Evolutionary conservation across 2,797 vertebrate genomes (phyloP), one percentile per base, ranked within the genome.

Genomic region (Falco concolor): DNA sequence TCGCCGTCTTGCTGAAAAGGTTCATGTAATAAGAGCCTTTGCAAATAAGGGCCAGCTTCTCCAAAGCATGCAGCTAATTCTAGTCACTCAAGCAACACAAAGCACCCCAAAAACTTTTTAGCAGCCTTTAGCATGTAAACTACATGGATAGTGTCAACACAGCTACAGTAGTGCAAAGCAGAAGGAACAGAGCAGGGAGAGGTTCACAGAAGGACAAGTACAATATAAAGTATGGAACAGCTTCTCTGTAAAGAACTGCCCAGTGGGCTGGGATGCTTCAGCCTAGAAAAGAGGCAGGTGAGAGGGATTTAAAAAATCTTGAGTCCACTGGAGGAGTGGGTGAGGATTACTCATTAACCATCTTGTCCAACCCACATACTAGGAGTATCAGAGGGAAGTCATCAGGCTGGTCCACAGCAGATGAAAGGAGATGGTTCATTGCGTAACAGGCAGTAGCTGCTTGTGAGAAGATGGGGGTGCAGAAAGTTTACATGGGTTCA

Each of bases 191-290:
- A 65, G 42, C 44, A 82, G 54, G 56, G 8, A 87, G 57, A 49
- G 15, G 67, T 10, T 72, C 47, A 53, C 59, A 22, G 57, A 40
- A 78, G 54, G 42, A 49, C 32, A 38, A 64, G 27, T 28, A 27
- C 0, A 2, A 36, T 8, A 2, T 1, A 16, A 40, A 13, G 10
- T 68, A 50, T 57, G 38, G 21, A 87, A 56, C 0, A 5, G 54
- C 34, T 87, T 76, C 90, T 54, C 30, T 18, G 5, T 13, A 6
- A 87, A 56, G n/a, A 89, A 2, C 32, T 60, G 7, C 18, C 13
- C 53, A 40, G 6, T 7, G 45, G 12, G 18, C 25, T 79, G 40
- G 27, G 69, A 38, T 54, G 42, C 25, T 65, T 76, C 73, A 90
- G 34, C 53, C 42, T 34, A 32, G 54, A 34, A 70, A 61, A 84